These are phyloP conservation scores for Ophiothrix spiculata DNA, from an alignment of 35 echinoderm and acorn worm genomes.

Conservation along the genomic window DNA sequence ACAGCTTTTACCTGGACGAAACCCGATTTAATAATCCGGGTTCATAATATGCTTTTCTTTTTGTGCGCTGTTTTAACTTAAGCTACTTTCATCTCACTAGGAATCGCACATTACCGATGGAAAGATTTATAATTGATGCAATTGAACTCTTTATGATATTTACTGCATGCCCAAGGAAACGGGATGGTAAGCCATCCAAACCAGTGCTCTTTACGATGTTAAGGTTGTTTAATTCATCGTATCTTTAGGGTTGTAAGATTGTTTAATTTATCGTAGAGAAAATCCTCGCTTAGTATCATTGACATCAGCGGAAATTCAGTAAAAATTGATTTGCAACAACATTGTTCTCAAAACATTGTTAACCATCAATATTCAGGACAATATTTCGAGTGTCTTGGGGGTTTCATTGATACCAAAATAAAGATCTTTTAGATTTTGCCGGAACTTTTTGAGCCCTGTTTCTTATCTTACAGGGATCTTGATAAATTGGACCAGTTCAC, in stretches of 20 bases:
- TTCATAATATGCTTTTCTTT: neutral
- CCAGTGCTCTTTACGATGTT: neutral
- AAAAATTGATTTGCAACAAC: neutral
- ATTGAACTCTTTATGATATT: neutral
- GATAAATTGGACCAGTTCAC: neutral
- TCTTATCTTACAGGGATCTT: neutral
- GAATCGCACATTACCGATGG: neutral
- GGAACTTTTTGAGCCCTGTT: neutral
- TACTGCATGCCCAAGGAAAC: neutral
- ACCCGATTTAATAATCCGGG: too few species aligned
- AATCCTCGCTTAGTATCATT: neutral
- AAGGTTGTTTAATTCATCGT: neutral
- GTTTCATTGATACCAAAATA: neutral
- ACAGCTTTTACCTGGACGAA: too few species aligned
- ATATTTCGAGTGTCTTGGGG: neutral
- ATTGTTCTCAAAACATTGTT: neutral
- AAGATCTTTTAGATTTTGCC: neutral
- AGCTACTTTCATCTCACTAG: neutral
- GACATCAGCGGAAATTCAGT: neutral
- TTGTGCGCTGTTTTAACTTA: neutral
- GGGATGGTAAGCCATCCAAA: neutral
- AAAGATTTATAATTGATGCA: neutral
- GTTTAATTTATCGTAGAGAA: neutral
- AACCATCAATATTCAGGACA: neutral
- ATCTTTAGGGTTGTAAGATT: too few species aligned